phyloP scores from a whole-genome alignment of 2,113 vertebrate species.

The Lophochroa leadbeateri region DNA sequence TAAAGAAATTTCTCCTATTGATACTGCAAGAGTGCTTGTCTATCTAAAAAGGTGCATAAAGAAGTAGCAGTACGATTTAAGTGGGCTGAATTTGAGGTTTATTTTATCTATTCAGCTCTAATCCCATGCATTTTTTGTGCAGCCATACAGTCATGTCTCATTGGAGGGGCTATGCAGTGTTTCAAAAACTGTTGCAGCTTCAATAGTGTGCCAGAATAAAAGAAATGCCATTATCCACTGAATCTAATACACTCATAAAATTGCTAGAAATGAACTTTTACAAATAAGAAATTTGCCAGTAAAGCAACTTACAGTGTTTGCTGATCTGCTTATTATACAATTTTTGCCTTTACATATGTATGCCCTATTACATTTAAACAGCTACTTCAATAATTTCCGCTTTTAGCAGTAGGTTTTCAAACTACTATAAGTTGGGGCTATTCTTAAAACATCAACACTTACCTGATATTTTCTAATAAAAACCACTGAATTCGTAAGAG shows the following conservation, averaged over 20 bases:
- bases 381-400: background rate
- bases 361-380: background rate
- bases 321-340: background rate
- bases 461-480: background rate
- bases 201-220: background rate
- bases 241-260: background rate
- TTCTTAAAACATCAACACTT: background rate
- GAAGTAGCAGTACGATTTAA: background rate
- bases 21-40: background rate
- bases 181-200: background rate
- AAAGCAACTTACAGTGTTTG: background rate
- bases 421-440: accelerated
- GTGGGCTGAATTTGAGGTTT: background rate
- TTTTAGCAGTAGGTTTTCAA: background rate
- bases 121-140: background rate
- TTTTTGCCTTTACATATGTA: background rate
- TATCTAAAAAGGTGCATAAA: background rate
- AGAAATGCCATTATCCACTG: background rate
- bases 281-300: background rate
- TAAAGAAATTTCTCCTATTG: background rate
- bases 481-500: background rate
- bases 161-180: background rate
- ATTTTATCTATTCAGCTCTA: background rate
- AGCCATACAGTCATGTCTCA: background rate
- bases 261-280: background rate